Evolutionary conservation across 2,888 invertebrate genomes (phyloP).

Genomic region (Polyommatus iphigenia): DNA sequence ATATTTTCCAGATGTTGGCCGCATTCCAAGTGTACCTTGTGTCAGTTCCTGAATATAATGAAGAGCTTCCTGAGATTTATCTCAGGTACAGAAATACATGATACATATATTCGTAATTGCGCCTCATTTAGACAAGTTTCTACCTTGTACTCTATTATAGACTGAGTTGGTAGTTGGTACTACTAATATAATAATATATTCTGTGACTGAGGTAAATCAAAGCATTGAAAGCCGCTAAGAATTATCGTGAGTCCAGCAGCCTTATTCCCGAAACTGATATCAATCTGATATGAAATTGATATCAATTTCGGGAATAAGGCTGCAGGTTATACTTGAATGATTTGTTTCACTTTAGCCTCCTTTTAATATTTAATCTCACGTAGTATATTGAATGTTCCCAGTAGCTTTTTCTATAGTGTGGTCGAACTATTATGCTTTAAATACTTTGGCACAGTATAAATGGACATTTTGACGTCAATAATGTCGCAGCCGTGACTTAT

Average conservation of each 20-base stretch:
- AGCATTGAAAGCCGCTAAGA: background rate
- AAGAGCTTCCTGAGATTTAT: slow-evolving; percentile 34
- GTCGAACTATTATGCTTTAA: background rate
- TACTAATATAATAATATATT: too few relatives aligned
- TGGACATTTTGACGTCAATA: slow-evolving; percentile 5
- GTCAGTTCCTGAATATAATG: slow-evolving; percentile 31
- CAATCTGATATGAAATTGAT: too few relatives aligned
- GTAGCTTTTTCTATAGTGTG: background rate
- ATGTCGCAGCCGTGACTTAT: background rate
- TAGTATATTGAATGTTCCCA: too few relatives aligned
- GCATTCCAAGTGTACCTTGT: slow-evolving; percentile 20
- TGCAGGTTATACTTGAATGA: too few relatives aligned
- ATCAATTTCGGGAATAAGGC: too few relatives aligned
- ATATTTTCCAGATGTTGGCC: slow-evolving; percentile 24
- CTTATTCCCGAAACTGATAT: too few relatives aligned
- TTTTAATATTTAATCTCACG: too few relatives aligned
- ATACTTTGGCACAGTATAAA: background rate
- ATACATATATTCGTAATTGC: background rate
- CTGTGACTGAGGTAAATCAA: background rate
- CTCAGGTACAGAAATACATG: slow-evolving; percentile 24
- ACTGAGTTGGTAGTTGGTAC: too few relatives aligned
- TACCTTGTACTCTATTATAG: background rate
- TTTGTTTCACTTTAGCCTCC: too few relatives aligned
- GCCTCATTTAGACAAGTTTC: background rate
- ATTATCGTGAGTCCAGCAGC: background rate